Evolutionary conservation across 2,888 invertebrate species (phyloP).

Genomic region (Drosophila meridionalis): DNA sequence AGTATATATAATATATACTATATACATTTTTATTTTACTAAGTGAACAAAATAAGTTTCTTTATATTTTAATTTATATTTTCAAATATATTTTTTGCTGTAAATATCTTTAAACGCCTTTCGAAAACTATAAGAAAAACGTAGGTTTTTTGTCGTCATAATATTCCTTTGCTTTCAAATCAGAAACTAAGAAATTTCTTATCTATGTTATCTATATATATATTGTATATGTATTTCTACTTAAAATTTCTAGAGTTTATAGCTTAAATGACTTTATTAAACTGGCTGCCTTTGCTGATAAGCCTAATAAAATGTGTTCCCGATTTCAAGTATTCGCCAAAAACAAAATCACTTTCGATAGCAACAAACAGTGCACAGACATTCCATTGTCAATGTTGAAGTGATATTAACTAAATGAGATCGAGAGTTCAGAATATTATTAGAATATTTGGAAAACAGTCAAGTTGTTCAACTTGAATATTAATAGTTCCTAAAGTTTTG

Average conservation of each 20-base stretch:
- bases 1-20: too few species aligned
- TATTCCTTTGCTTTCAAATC: background rate
- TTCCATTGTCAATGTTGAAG: background rate
- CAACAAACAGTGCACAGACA: slow-evolving; percentile 20
- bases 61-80: too few species aligned
- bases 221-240: background rate
- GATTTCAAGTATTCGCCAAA: slow-evolving; percentile 4
- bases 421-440: background rate
- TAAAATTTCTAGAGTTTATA: slow-evolving; percentile 1
- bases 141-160: background rate
- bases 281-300: slow-evolving; percentile 35
- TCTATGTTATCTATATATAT: background rate
- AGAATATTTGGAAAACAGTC: too few species aligned
- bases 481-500: too few species aligned
- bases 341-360: slow-evolving; percentile 41
- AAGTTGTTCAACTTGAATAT: too few species aligned
- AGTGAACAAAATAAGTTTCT: too few species aligned
- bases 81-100: too few species aligned
- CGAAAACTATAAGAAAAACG: background rate
- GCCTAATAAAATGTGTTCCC: slow-evolving; percentile 5
- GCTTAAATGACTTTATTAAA: slow-evolving; percentile 8
- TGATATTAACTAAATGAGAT: background rate
- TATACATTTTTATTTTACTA: too few species aligned
- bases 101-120: too few species aligned
- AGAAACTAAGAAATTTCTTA: slow-evolving; percentile 3